phyloP scores from a whole-genome alignment of 2,113 vertebrate genomes.

The Oryzias celebensis region DNA sequence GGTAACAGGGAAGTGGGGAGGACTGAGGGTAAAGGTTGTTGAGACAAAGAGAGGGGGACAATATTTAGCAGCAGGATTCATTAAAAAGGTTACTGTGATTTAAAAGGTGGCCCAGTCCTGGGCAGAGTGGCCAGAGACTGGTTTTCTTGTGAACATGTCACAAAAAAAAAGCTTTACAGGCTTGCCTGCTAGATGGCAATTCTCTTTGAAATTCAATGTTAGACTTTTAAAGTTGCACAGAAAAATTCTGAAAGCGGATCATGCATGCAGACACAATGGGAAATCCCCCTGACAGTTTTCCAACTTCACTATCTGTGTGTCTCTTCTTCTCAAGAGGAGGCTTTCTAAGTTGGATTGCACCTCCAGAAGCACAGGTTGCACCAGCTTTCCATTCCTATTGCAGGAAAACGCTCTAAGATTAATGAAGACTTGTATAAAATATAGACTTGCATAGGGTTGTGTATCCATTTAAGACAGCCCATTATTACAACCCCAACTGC shows the following conservation, averaged over 20 bases:
- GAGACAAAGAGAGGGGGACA: conserved; percentile 25
- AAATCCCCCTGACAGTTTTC: conserved; percentile 41
- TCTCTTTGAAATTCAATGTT: conserved; percentile 5
- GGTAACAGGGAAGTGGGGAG: conserved; percentile 28
- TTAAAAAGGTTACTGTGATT: conserved; percentile 41
- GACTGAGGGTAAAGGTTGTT: conserved; percentile 42
- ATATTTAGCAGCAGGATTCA: conserved; percentile 39
- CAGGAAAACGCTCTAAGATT: conserved; percentile 45
- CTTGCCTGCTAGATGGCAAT: not conserved
- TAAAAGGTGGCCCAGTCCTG: conserved; percentile 15
- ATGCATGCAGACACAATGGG: conserved; percentile 23
- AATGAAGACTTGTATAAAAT: conserved; percentile 57
- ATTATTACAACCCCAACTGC: conserved; percentile 40
- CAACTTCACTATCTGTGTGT: conserved; percentile 25
- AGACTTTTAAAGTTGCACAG: conserved; percentile 13
- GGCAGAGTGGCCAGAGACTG: conserved; percentile 5
- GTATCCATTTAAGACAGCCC: conserved; percentile 42
- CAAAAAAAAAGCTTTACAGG: not conserved
- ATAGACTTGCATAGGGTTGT: conserved; percentile 51
- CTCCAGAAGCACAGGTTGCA: conserved; percentile 50
- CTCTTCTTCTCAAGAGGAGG: conserved; percentile 18
- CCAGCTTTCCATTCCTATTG: conserved; percentile 43
- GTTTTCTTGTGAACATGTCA: conserved; percentile 14
- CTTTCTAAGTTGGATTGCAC: conserved; percentile 42
- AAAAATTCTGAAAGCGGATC: conserved; percentile 20